phyloP scores from a whole-genome alignment of 2,113 vertebrate genomes.

The Salvelinus namaycush region DNA sequence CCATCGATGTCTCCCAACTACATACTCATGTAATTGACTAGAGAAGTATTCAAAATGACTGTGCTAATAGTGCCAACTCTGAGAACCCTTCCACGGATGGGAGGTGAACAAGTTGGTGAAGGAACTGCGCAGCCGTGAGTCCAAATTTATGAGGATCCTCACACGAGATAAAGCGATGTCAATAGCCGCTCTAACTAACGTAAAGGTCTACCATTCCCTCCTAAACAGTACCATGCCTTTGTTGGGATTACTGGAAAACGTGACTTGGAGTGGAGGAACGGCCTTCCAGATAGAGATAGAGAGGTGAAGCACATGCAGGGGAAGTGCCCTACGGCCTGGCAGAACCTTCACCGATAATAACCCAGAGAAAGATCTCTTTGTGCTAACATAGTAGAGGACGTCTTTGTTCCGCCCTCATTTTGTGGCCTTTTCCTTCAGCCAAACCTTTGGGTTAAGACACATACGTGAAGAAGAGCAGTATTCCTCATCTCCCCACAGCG shows the following conservation, averaged over 20 bases:
- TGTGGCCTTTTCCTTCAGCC: constrained; percentile 66
- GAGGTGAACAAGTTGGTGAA: no score
- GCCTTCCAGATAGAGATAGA: constrained; percentile 12
- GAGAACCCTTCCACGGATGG: no score
- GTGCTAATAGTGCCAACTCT: background rate
- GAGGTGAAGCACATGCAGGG: constrained; percentile 56
- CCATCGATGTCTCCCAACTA: no score
- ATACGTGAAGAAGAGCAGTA: constrained; percentile 59
- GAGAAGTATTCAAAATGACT: no score
- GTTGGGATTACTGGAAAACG: constrained; percentile 41
- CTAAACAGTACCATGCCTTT: constrained; percentile 20
- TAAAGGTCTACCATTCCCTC: background rate
- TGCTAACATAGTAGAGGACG: constrained; percentile 51
- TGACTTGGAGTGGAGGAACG: constrained; percentile 3
- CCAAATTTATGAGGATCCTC: background rate
- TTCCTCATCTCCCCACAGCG: constrained; percentile 61
- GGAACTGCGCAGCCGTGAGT: background rate
- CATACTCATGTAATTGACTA: no score
- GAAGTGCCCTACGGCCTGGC: constrained; percentile 45
- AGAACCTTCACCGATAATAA: constrained; percentile 44
- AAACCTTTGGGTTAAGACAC: constrained; percentile 61
- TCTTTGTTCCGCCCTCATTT: constrained; percentile 56
- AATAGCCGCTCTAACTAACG: background rate
- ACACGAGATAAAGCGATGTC: constrained; percentile 15
- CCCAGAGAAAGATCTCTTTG: constrained; percentile 61